Evolutionary conservation across 2,888 invertebrate species (phyloP).

Genomic region (Encarsia formosa): DNA sequence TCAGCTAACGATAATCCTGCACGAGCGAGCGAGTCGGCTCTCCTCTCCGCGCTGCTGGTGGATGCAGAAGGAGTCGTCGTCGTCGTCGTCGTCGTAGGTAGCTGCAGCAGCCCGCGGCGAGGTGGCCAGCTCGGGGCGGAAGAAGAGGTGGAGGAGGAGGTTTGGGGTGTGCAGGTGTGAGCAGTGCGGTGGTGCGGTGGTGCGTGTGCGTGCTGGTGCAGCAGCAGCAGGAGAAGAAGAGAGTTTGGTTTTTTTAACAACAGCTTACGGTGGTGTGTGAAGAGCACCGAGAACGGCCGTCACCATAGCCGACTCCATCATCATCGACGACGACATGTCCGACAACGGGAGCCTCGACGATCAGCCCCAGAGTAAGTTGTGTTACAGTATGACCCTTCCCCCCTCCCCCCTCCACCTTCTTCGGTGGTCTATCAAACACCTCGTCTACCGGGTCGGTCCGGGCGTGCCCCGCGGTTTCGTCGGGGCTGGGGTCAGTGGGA

Average conservation of each 20-base stretch:
- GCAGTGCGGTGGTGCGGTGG: background rate
- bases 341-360: slow-evolving; percentile 51
- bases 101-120: background rate
- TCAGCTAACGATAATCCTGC: too few species aligned
- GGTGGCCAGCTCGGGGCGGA: slow-evolving; percentile 27
- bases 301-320: background rate
- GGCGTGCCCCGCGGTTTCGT: background rate
- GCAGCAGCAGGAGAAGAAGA: slow-evolving; percentile 3
- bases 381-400: background rate
- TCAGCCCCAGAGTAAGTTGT: slow-evolving; percentile 49
- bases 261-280: background rate
- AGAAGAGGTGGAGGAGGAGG: too few species aligned
- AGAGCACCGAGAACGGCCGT: background rate
- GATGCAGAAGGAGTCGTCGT: too few species aligned
- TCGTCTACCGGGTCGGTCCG: background rate
- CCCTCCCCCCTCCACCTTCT: background rate
- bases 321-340: slow-evolving; percentile 38
- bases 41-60: too few species aligned
- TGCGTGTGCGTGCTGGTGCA: background rate
- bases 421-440: background rate
- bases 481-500: background rate
- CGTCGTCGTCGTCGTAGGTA: slow-evolving; percentile 3
- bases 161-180: too few species aligned
- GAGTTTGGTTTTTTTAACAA: slow-evolving; percentile 15
- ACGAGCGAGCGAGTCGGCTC: too few species aligned